Conservation (phyloP, 1,140 invertebrate species). For the Chironomus tepperi region DNA sequence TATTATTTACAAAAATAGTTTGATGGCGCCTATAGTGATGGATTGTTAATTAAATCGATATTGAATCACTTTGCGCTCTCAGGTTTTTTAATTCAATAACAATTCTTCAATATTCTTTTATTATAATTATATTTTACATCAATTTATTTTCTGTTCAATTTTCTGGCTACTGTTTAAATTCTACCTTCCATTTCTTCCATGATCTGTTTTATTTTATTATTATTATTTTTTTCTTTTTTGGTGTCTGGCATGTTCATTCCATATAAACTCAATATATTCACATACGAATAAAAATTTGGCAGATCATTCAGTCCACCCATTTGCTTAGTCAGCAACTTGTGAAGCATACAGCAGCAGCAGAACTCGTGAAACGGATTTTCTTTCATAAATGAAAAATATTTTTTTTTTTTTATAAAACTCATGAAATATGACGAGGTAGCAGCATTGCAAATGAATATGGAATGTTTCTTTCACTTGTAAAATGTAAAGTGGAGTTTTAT, state of each 20-base stretch:
- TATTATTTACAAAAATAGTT: too few species aligned
- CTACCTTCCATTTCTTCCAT: neutral
- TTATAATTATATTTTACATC: conserved; percentile 24
- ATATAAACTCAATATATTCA: conserved; percentile 15
- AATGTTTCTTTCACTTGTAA: neutral
- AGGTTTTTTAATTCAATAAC: conserved; percentile 18
- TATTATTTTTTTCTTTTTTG: too few species aligned
- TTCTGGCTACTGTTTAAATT: conserved; percentile 18
- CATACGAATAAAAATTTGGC: neutral
- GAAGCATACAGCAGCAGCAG: neutral
- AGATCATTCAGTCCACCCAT: conserved; percentile 20
- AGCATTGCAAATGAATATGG: neutral
- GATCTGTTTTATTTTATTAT: conserved; percentile 7
- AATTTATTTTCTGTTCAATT: conserved; percentile 18
- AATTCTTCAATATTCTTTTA: neutral
- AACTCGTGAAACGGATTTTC: neutral
- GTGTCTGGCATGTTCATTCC: neutral
- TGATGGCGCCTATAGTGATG: neutral
- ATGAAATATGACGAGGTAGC: neutral
- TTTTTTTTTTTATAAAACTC: conserved; percentile 6
- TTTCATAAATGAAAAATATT: too few species aligned
- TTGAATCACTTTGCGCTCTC: conserved; percentile 10
- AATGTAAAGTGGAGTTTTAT: too few species aligned
- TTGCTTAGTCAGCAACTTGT: conserved; percentile 8
- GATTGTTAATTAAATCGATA: conserved; percentile 23